These are phyloP conservation scores for zebrafish (Danio rerio) DNA, from an alignment of 2,113 vertebrate species.

Conservation along the genomic window GRCz12tu NC_133188.1:27876001-27876500, in stretches of 20 bases:
- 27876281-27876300: neutral
- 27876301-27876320: neutral
- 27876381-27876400: slow-evolving; percentile 38
- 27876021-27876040: neutral
- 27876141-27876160: neutral
- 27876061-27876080: neutral
- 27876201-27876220: too few species aligned
- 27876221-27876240: neutral
- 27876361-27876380: neutral
- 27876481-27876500: slow-evolving; percentile 63
- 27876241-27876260: too few species aligned
- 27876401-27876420: slow-evolving; percentile 47
- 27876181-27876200: too few species aligned
- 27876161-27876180: too few species aligned
- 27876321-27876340: neutral
- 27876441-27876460: slow-evolving; percentile 45
- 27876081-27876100: neutral
- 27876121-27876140: neutral
- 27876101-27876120: neutral
- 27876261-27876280: neutral
- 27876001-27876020: slow-evolving; percentile 34
- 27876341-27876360: neutral
- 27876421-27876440: slow-evolving; percentile 48
- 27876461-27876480: slow-evolving; percentile 61
- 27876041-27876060: neutral